Evolutionary conservation across 1,140 invertebrate species (phyloP).

Genomic region (Nixonia krombeini): DNA sequence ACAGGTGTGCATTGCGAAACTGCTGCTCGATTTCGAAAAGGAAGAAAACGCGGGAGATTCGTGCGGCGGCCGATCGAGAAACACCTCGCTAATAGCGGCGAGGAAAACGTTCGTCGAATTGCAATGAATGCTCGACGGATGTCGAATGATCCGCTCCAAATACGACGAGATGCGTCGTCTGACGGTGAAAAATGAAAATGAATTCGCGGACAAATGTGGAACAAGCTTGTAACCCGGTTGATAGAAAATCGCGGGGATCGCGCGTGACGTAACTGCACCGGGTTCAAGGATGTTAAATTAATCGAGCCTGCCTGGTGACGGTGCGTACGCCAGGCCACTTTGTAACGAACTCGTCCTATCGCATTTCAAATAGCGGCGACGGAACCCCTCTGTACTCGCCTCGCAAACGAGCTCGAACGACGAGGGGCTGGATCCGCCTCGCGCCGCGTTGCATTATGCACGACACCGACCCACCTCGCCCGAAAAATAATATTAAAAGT

Average conservation of each 20-base stretch:
- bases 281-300: conserved; percentile 2
- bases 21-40: no score
- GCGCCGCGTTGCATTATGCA: conserved; percentile 11
- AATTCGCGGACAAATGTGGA: no score
- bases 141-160: no score
- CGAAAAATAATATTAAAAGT: conserved; percentile 5
- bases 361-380: conserved; percentile 5
- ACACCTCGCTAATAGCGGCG: no score
- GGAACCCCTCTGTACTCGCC: not conserved
- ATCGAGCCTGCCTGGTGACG: not conserved
- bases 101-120: no score
- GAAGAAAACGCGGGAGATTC: no score
- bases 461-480: conserved; percentile 10
- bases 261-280: not conserved
- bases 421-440: not conserved
- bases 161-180: no score
- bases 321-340: not conserved
- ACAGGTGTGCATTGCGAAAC: conserved; percentile 35
- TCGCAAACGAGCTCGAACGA: not conserved
- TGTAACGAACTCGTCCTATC: conserved; percentile 10
- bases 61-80: no score
- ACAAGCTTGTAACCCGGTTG: no score
- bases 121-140: no score
- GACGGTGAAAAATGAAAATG: no score
- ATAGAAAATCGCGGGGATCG: no score